Evolutionary conservation across 2,888 invertebrate genomes (phyloP).

Genomic region (Alloscopus bannaensis): DNA sequence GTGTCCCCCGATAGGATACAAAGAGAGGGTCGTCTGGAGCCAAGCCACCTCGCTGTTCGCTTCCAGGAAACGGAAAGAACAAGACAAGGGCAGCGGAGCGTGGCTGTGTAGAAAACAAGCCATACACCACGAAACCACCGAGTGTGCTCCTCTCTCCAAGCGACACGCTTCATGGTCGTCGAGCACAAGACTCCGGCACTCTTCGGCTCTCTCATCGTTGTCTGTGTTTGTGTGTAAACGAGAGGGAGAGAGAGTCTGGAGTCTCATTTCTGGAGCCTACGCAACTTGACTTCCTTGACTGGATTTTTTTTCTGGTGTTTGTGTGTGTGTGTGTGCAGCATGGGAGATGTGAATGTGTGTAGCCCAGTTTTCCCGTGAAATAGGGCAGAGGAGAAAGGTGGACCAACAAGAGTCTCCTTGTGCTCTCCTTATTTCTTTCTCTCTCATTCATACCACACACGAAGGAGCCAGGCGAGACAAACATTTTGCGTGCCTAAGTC

Average conservation of each 20-base stretch:
- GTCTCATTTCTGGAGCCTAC: background rate
- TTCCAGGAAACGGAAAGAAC: no score
- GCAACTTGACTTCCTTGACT: background rate
- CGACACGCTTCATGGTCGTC: no score
- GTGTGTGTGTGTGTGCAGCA: background rate
- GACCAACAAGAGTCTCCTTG: constrained; percentile 28
- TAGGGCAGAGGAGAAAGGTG: constrained; percentile 42
- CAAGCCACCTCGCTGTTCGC: no score
- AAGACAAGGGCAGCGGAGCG: no score
- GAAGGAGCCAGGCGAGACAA: constrained; percentile 20
- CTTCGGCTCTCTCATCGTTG: constrained; percentile 2
- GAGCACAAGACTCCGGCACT: constrained; percentile 22
- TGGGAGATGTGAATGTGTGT: background rate
- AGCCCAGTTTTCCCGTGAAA: constrained; percentile 15
- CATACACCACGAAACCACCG: no score
- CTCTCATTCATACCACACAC: background rate
- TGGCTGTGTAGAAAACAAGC: no score
- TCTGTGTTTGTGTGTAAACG: background rate
- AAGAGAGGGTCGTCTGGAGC: no score
- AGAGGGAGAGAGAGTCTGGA: no score
- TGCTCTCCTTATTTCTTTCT: constrained; percentile 32
- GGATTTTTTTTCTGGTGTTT: background rate
- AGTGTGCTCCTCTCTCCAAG: no score
- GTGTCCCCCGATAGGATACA: no score
- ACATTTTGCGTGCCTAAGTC: constrained; percentile 38